Evolutionary conservation across 2,888 invertebrate species (phyloP).

Genomic region (Peribatodes rhomboidaria): DNA sequence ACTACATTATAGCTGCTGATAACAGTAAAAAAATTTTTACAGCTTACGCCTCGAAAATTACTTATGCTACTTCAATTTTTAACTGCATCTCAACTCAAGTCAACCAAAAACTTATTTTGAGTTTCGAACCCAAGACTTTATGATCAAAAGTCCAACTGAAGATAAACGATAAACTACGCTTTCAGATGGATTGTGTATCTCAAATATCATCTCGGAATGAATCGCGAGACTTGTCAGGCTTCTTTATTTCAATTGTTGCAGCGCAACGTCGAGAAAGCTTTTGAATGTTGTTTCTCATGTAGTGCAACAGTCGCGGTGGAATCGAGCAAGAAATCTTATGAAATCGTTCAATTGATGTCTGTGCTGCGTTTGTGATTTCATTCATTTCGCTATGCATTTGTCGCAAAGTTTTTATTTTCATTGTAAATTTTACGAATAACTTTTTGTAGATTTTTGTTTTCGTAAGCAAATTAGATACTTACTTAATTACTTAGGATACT

Average conservation of each 20-base stretch:
- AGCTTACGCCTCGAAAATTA: no score
- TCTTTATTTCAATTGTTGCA: slow-evolving; percentile 39
- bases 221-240: slow-evolving; percentile 16
- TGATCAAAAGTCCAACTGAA: no score
- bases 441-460: no score
- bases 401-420: background rate
- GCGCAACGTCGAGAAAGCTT: slow-evolving; percentile 11
- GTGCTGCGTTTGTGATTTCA: slow-evolving; percentile 42
- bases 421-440: background rate
- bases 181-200: background rate
- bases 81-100: no score
- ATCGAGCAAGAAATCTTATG: slow-evolving; percentile 59
- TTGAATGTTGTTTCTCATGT: slow-evolving; percentile 40
- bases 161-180: background rate
- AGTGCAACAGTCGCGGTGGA: slow-evolving; percentile 46
- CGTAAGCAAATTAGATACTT: no score
- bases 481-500: no score
- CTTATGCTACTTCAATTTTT: no score
- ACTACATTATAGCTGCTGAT: no score
- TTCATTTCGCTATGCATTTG: slow-evolving; percentile 26
- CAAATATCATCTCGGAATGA: background rate
- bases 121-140: no score
- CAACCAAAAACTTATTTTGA: no score
- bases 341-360: slow-evolving; percentile 56
- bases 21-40: no score